Evolutionary conservation across 2,888 invertebrate species (phyloP).

Genomic region (Eristalis pertinax): DNA sequence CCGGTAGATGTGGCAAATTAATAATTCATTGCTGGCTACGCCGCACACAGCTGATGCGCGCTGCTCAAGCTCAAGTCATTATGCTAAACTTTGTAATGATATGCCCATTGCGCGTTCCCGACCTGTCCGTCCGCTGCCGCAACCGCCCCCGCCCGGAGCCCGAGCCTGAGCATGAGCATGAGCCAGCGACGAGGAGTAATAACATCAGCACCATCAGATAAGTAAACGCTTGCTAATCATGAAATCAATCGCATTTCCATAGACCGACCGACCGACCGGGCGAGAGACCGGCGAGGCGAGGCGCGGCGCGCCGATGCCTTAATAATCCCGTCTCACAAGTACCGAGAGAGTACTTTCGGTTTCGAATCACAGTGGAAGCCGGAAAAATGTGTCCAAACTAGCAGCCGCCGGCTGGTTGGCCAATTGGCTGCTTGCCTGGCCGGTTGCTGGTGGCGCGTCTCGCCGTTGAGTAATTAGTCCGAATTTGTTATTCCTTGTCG

Average conservation of each 20-base stretch:
- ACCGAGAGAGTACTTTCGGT: constrained; percentile 50
- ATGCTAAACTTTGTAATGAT: constrained; percentile 72
- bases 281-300: no score
- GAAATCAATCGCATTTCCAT: constrained; percentile 70
- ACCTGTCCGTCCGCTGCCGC: not conserved
- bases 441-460: constrained; percentile 6
- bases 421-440: no score
- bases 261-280: constrained; percentile 10
- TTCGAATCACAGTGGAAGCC: constrained; percentile 36
- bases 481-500: constrained; percentile 69
- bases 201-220: constrained; percentile 69
- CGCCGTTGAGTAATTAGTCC: constrained; percentile 61
- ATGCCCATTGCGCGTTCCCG: constrained; percentile 62
- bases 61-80: constrained; percentile 52
- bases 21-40: constrained; percentile 72
- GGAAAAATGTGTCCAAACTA: constrained; percentile 45
- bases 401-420: not conserved
- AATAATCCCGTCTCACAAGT: constrained; percentile 25
- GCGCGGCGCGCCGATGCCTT: not conserved
- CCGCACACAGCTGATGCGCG: constrained; percentile 59
- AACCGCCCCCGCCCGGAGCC: not conserved
- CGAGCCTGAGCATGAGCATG: no score
- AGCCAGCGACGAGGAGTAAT: constrained; percentile 29
- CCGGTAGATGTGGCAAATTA: constrained; percentile 66
- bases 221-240: constrained; percentile 70